These are phyloP conservation scores for Genyomyrus donnyi DNA, from an alignment of 2,113 vertebrate species.

Conservation along the genomic window DNA sequence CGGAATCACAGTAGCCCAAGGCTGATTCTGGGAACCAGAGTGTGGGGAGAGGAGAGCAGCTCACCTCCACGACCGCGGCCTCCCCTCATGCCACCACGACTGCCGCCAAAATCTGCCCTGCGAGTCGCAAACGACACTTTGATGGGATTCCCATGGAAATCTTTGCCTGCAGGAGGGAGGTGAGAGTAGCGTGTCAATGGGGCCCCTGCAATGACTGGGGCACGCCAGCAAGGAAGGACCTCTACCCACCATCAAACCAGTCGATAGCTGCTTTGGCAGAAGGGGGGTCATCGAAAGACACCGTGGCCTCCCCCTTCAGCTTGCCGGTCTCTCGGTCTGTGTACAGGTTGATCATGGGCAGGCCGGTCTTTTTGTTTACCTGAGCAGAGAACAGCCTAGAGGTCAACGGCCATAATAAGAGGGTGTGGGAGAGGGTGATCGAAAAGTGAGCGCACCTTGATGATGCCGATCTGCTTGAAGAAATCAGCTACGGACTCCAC, in stretches of 20 bases:
- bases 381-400: conserved; percentile 20
- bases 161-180: conserved; percentile 61
- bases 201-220: no score
- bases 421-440: not conserved
- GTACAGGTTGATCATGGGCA: conserved; percentile 91
- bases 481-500: conserved; percentile 82
- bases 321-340: conserved; percentile 82
- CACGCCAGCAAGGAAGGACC: not conserved
- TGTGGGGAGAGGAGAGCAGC: not conserved
- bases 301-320: conserved; percentile 82
- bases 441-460: conserved; percentile 61
- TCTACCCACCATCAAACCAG: conserved; percentile 76
- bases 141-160: conserved; percentile 77
- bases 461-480: conserved; percentile 89
- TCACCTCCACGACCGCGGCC: conserved; percentile 71
- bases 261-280: conserved; percentile 85
- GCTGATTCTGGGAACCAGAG: not conserved
- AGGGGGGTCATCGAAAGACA: conserved; percentile 84
- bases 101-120: conserved; percentile 71
- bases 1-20: not conserved
- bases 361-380: conserved; percentile 84
- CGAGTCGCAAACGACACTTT: conserved; percentile 84
- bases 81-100: conserved; percentile 67
- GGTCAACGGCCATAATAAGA: not conserved
- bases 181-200: not conserved